Conservation (phyloP, 2,888 invertebrate genomes). For the Cepaea hortensis region DNA sequence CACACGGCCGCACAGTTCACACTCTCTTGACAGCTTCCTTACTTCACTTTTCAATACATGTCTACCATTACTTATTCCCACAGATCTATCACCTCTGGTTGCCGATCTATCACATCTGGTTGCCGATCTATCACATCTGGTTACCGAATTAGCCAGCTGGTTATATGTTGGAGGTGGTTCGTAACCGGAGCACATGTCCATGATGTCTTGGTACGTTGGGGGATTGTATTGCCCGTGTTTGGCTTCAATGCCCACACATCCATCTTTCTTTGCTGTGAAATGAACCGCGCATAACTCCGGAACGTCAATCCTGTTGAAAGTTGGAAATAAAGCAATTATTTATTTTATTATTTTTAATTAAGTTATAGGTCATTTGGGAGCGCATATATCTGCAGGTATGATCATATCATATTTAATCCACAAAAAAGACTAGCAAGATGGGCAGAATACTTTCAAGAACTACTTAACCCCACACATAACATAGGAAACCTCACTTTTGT, state of each 20-base stretch:
- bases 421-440: no score
- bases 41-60: no score
- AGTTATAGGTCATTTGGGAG: not conserved
- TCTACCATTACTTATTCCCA: no score
- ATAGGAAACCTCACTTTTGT: no score
- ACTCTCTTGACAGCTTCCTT: no score
- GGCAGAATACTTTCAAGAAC: no score
- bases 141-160: not conserved
- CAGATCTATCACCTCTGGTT: no score
- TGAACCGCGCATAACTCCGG: not conserved
- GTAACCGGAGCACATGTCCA: not conserved
- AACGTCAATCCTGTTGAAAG: not conserved
- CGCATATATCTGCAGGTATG: no score
- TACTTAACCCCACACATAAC: no score
- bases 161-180: conserved; percentile 8
- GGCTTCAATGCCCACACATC: not conserved
- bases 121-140: not conserved
- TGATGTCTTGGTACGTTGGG: not conserved
- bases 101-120: not conserved
- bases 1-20: no score
- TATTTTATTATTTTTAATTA: not conserved
- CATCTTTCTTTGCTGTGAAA: not conserved
- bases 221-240: not conserved
- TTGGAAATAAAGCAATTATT: no score
- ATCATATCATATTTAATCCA: no score